Base-by-base conservation (phyloP, 2,113 vertebrate species). In the Semicossyphus pulcher region DNA sequence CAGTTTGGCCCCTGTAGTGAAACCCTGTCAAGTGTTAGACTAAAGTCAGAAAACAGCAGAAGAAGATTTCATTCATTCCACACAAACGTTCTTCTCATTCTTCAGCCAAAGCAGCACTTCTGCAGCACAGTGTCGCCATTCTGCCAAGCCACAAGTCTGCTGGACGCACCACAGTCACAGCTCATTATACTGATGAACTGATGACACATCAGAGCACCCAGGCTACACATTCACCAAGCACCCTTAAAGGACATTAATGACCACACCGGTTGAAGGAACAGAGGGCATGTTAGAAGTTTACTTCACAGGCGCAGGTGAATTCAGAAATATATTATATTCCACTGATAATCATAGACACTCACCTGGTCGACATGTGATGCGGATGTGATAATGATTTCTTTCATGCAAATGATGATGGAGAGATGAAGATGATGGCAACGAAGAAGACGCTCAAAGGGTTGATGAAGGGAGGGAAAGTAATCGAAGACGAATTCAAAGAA, bases 11-110 rank as follows among this genome's bases (percentile, higher is more conserved):
- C 3, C 51, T 10, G 12, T 2, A 29, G 47, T 45, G 72, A 80
- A 85, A 85, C 60, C 68, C 67, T 76, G 72, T 74, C 76, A 83
- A 78, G 53, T 81, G 72, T 80, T 86, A 83, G 71, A 66, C 81
- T 88, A 74, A 85, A 81, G 82, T 72, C 84, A 79, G 78, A 85
- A 84, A 79, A 68, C 69, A 61, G 72, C 78, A 87, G 86, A 31
- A 2, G 62, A 25, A 67, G 70, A 84, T 86, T 81, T 89, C 66
- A 86, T 87, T 92, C 87, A 89, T 92, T 91, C 85, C 78, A 70
- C 57, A 71, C 78, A 89, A 77, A 84, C 74, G 71, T 85, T 86
- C 64, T 84, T 59, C 76, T 80, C 56, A 49, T 76, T 67, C n/a
- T 41, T 37, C 15, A 59, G 89, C 91, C 89, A 91, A 90, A 88